Evolutionary conservation across 2,888 invertebrate species (phyloP).

Genomic region (Vannuccia rotundouncinata): DNA sequence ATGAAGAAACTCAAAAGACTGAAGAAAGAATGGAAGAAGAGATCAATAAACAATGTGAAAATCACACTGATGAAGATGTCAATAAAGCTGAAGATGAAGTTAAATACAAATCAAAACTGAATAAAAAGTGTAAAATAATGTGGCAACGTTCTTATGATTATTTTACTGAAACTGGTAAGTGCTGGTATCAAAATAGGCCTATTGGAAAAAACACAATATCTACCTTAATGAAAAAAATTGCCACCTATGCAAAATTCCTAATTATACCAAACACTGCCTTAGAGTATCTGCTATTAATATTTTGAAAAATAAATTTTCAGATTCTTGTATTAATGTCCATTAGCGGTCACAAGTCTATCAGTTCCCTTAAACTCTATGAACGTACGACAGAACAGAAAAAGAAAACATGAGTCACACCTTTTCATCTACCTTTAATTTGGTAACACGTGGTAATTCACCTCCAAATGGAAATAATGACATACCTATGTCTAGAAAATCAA

Average conservation of each 20-base stretch:
- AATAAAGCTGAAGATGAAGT: too few relatives aligned
- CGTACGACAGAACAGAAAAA: conserved; percentile 25
- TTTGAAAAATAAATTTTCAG: too few relatives aligned
- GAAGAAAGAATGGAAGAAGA: too few relatives aligned
- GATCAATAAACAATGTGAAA: too few relatives aligned
- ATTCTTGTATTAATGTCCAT: neutral
- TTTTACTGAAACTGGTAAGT: too few relatives aligned
- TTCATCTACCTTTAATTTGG: neutral
- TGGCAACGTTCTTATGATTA: too few relatives aligned
- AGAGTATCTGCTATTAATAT: neutral
- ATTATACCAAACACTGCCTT: neutral
- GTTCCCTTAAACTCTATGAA: neutral
- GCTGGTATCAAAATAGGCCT: conserved; percentile 1
- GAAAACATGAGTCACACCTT: conserved; percentile 12
- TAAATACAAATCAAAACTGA: too few relatives aligned
- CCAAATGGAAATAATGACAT: neutral
- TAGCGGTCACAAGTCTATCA: neutral
- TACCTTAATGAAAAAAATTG: neutral
- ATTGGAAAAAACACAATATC: conserved; percentile 7
- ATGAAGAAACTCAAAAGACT: too few relatives aligned
- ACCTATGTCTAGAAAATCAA: too few relatives aligned
- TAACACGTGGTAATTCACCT: neutral
- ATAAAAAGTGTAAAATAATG: too few relatives aligned
- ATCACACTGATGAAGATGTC: too few relatives aligned
- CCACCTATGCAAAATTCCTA: conserved; percentile 1